phyloP scores from a whole-genome alignment of 2,113 vertebrate genomes.

The Neoarius graeffei region DNA sequence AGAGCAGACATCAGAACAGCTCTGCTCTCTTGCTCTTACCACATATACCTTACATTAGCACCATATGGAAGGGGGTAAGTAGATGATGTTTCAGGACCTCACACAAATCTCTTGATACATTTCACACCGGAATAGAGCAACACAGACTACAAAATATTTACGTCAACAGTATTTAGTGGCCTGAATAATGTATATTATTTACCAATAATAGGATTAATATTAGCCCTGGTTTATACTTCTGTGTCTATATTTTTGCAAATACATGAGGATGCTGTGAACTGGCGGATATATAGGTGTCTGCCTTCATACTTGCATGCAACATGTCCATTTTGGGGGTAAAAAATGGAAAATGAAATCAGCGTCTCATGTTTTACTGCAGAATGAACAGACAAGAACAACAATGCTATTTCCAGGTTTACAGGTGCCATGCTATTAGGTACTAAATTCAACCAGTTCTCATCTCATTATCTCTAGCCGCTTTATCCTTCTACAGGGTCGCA shows the following conservation, averaged over 20 bases:
- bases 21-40: conserved; percentile 39
- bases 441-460: background rate
- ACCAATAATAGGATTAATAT: no score
- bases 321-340: background rate
- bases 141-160: background rate
- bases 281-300: background rate
- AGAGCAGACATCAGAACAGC: conserved; percentile 65
- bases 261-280: no score
- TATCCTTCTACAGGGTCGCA: no score
- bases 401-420: background rate
- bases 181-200: background rate
- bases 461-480: no score
- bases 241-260: background rate
- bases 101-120: background rate
- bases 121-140: background rate
- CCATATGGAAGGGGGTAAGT: background rate
- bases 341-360: background rate
- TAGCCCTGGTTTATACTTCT: background rate
- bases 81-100: background rate
- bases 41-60: conserved; percentile 25
- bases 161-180: background rate
- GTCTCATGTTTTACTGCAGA: background rate
- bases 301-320: background rate
- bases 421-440: background rate
- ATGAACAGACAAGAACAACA: background rate